A percentile compares a stretch with the other conserved stretches of the same genome.
Conservation (phyloP, 2,113 vertebrate genomes). For the human (Homo sapiens) region GRCh38 chrX:53668001-53668500, state of each 20-base stretch:
- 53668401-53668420: background rate
- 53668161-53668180: too few species aligned
- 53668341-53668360: background rate
- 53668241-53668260: background rate
- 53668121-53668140: constrained; percentile 20
- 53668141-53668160: background rate
- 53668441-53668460: background rate
- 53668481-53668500: too few species aligned
- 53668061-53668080: constrained; percentile 20
- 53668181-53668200: too few species aligned
- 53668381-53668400: background rate
- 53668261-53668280: background rate
- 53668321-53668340: background rate
- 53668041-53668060: background rate
- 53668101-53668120: background rate
- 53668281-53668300: background rate
- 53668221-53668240: too few species aligned
- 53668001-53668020: background rate
- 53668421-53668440: background rate
- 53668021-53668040: constrained; percentile 20
- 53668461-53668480: too few species aligned
- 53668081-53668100: constrained; percentile 46
- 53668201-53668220: too few species aligned
- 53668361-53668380: background rate
- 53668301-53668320: background rate